Evolutionary conservation across 2,113 vertebrate genomes (phyloP), one percentile per base, ranked within the genome.

Genomic region (Apistogramma diplotaenia): DNA sequence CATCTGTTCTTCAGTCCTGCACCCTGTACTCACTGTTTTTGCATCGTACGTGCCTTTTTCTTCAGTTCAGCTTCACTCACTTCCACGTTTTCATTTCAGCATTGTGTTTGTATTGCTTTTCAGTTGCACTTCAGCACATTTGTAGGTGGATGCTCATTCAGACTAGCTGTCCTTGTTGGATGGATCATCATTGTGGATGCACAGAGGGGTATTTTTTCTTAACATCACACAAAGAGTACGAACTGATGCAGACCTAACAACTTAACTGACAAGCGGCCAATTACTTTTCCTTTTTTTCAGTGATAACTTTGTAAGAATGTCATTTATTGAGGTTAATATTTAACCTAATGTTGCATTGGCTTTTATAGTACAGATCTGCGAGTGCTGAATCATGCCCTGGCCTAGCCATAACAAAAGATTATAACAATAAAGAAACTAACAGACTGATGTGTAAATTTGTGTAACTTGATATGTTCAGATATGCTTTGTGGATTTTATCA

Each of bases 371-470:
- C 10, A 23, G 31, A 31, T 6, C 31, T 46, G 43, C 15, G 43
- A 6, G 6, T 18, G 5, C 6, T 49, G 46, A 49, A 18, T 4
- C 49, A 23, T 19, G 62, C 19, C 62, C 11, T 6, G 11, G 27
- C 62, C 19, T n/a, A 1, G 43, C 43, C 65, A 31, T 51, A 49
- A n/a, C 23, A 23, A 70, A 29, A 67, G 62, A 70, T 70, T 0
- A 8, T n/a, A 43, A 70, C 40, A 49, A 49, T 49, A 49, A 70
- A 29, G 3, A 2, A 49, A 49, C 5, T 13, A 49, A 13, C 19
- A 29, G 19, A n/a, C 6, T 8, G 12, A 0, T 27, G 25, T 6
- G 65, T 5, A 29, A 49, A 70, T 8, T 7, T 29, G 49, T 12
- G 1, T 2, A 4, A 27, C 40, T 67, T 27, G 18, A 1, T 29